Conservation (phyloP, 2,888 invertebrate genomes). For the Asteroscopus sphinx region DNA sequence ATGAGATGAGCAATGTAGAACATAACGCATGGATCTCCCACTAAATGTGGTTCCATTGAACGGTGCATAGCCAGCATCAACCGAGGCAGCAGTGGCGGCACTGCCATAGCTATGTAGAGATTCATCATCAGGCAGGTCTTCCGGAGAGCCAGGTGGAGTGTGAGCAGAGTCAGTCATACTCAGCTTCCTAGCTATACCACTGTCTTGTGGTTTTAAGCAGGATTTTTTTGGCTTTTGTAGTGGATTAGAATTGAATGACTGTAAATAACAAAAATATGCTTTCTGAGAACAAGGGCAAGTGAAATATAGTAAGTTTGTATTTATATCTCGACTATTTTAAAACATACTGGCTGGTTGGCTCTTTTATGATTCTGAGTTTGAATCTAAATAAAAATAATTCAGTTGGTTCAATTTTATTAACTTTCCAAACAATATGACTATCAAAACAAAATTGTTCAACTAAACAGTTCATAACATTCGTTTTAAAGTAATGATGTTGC, state of each 20-base stretch:
- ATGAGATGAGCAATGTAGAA: conserved; percentile 95
- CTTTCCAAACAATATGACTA: conserved; percentile 13
- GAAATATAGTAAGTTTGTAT: conserved; percentile 4
- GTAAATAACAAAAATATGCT: conserved; percentile 62
- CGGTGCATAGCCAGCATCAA: conserved; percentile 95
- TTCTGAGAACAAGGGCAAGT: conserved; percentile 22
- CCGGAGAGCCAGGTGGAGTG: conserved; percentile 91
- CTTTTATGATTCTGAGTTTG: neutral
- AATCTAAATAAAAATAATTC: neutral
- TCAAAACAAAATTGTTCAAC: conserved; percentile 18
- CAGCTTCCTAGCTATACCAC: conserved; percentile 75
- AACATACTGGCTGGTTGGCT: conserved; percentile 12
- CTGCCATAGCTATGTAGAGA: conserved; percentile 95
- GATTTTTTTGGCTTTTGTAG: conserved; percentile 80
- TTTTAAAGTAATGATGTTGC: neutral
- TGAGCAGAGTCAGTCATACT: conserved; percentile 87
- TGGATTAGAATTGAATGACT: conserved; percentile 84
- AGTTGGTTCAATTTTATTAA: conserved; percentile 10
- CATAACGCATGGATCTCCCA: conserved; percentile 93
- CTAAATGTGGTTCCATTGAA: conserved; percentile 93
- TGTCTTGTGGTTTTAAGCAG: conserved; percentile 78
- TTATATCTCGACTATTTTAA: conserved; percentile 12
- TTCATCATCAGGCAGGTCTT: conserved; percentile 93
- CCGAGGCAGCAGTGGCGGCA: conserved; percentile 94
- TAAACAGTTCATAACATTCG: conserved; percentile 13